Conservation (phyloP, 2,113 vertebrate genomes). For the Salvelinus alpinus region DNA sequence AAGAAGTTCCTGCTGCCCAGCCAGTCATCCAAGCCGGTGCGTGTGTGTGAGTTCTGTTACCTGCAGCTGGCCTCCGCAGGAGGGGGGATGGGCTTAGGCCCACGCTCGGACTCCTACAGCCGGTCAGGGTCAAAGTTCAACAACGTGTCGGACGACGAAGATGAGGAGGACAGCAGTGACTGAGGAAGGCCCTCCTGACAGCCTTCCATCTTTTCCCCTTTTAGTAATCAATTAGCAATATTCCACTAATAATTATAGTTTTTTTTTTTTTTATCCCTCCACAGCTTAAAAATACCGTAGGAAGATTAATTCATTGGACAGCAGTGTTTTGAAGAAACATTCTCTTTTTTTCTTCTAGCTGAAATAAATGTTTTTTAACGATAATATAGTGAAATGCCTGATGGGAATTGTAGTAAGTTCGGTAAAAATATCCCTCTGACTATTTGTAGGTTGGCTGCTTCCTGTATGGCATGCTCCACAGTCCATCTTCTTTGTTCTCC, state of each 20-base stretch:
- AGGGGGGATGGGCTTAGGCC: slow-evolving; percentile 59
- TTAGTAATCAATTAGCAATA: slow-evolving; percentile 52
- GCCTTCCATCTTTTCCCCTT: slow-evolving; percentile 1
- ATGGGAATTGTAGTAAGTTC: slow-evolving; percentile 20
- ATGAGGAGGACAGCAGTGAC: slow-evolving; percentile 97
- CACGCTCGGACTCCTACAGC: slow-evolving; percentile 81
- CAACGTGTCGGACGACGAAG: slow-evolving; percentile 90
- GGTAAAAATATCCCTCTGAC: slow-evolving; percentile 26
- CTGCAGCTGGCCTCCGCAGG: slow-evolving; percentile 81
- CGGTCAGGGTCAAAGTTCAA: slow-evolving; percentile 77
- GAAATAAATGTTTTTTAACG: not conserved
- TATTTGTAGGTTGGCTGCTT: not conserved
- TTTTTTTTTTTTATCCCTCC: slow-evolving; percentile 4
- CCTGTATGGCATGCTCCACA: not conserved
- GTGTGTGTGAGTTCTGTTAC: slow-evolving; percentile 95
- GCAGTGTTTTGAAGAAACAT: slow-evolving; percentile 12
- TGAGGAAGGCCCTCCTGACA: slow-evolving; percentile 60
- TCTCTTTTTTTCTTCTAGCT: not conserved
- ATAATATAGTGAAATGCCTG: slow-evolving; percentile 17
- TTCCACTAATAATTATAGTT: slow-evolving; percentile 26
- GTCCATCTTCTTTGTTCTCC: not conserved
- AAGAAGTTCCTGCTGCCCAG: slow-evolving; percentile 93
- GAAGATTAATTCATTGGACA: slow-evolving; percentile 23
- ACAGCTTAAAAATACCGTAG: slow-evolving; percentile 34
- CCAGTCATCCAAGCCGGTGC: slow-evolving; percentile 95